These are phyloP conservation scores for Pollimyrus isidori DNA, from an alignment of 2,113 vertebrate genomes.

Conservation along the genomic window DNA sequence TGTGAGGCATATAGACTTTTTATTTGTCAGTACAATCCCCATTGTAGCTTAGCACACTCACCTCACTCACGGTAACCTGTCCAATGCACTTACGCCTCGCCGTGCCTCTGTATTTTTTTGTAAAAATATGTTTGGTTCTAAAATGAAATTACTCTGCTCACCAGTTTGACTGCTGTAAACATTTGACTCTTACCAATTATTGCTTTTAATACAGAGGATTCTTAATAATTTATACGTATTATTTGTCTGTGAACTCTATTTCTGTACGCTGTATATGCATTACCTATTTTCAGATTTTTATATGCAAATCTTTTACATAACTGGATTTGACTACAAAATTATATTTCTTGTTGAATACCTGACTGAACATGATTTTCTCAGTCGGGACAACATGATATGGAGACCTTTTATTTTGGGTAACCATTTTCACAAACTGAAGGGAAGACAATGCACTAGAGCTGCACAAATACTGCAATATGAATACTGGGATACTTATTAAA, in stretches of 20 bases:
- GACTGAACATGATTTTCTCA: background rate
- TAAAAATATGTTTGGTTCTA: background rate
- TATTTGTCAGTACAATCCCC: background rate
- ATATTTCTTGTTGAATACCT: background rate
- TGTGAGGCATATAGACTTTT: background rate
- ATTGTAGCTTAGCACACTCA: background rate
- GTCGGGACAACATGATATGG: background rate
- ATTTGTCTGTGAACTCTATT: background rate
- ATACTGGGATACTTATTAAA: background rate
- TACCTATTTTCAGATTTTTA: background rate
- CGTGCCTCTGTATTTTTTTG: background rate
- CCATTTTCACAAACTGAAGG: background rate
- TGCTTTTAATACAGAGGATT: background rate
- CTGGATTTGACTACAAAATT: background rate
- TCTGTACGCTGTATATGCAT: background rate
- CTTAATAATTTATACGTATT: background rate
- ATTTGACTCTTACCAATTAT: background rate
- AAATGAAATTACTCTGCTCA: background rate
- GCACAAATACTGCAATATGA: background rate
- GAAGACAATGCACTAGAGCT: background rate
- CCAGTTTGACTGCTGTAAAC: background rate
- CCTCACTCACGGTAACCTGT: background rate
- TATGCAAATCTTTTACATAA: background rate
- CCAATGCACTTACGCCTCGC: background rate
- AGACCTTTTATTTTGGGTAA: background rate